A percentile compares a stretch with the other conserved stretches of the same genome.
Evolutionary conservation across 2,797 vertebrate genomes (phyloP).

Genomic region (Sphaeramia orbicularis): DNA sequence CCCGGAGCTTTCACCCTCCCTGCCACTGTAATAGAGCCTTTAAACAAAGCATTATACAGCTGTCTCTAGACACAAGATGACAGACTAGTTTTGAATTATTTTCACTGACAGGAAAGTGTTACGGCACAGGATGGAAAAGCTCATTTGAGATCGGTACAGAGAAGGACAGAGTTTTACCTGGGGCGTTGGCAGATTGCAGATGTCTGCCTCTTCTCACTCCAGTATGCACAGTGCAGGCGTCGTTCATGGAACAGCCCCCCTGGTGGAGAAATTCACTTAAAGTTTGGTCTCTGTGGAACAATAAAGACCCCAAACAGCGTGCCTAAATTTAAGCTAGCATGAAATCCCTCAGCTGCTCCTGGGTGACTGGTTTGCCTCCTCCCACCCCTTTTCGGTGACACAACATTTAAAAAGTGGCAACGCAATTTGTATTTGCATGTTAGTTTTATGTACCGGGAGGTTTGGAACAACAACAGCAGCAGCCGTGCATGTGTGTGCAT

Average conservation of each 20-base stretch:
- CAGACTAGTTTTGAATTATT: constrained; percentile 57
- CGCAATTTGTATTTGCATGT: constrained; percentile 64
- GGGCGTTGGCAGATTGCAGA: constrained; percentile 73
- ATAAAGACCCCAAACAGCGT: constrained; percentile 77
- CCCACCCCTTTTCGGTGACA: constrained; percentile 47
- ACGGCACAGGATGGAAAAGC: constrained; percentile 41
- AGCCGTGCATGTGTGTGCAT: constrained; percentile 6
- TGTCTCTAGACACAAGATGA: constrained; percentile 51
- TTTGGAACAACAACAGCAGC: constrained; percentile 60
- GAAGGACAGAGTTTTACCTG: constrained; percentile 64
- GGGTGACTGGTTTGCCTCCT: constrained; percentile 64
- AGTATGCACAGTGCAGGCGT: constrained; percentile 44
- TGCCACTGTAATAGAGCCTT: constrained; percentile 50
- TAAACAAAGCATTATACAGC: constrained; percentile 64
- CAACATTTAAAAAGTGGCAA: constrained; percentile 40
- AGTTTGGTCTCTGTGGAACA: constrained; percentile 77
- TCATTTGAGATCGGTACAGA: constrained; percentile 59
- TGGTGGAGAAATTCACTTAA: constrained; percentile 75
- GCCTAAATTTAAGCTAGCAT: constrained; percentile 80
- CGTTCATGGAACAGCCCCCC: constrained; percentile 47
- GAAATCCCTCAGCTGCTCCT: constrained; percentile 73
- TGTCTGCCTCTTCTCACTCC: constrained; percentile 64
- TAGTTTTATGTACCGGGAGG: constrained; percentile 64
- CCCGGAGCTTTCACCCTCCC: constrained; percentile 33
- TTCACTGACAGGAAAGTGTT: constrained; percentile 47